Conservation (phyloP, 2,888 invertebrate species). For the Drosophila hamatofila region DNA sequence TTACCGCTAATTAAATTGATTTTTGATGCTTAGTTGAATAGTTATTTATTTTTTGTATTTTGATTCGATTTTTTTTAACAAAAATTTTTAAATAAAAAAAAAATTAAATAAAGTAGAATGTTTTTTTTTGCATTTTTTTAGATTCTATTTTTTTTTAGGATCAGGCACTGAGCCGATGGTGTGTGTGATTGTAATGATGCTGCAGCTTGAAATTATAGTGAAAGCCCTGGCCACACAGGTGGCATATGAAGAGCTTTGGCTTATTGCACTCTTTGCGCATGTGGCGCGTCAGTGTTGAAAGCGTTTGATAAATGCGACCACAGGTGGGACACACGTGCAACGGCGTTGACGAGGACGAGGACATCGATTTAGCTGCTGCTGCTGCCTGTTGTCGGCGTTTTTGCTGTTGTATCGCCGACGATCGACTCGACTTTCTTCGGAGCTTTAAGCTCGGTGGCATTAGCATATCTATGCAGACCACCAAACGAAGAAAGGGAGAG, state of each 20-base stretch:
- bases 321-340: constrained; percentile 69
- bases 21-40: constrained; percentile 13
- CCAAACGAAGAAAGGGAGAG: constrained; percentile 16
- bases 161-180: constrained; percentile 45
- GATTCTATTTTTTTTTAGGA: not conserved
- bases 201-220: constrained; percentile 82
- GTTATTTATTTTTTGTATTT: constrained; percentile 18
- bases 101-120: not conserved
- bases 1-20: constrained; percentile 26
- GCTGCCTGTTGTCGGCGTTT: constrained; percentile 39
- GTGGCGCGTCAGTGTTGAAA: constrained; percentile 87
- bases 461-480: constrained; percentile 23
- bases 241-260: constrained; percentile 79
- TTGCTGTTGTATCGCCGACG: constrained; percentile 45
- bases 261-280: constrained; percentile 83
- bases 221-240: constrained; percentile 80
- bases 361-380: constrained; percentile 18
- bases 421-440: constrained; percentile 54
- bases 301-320: constrained; percentile 75
- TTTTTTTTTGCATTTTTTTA: not conserved
- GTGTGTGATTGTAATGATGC: constrained; percentile 73
- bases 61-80: constrained; percentile 38
- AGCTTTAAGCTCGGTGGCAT: constrained; percentile 36
- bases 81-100: constrained; percentile 20
- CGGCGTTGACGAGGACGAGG: constrained; percentile 21